Evolutionary conservation across 2,113 vertebrate genomes (phyloP).

Genomic region (Caretta caretta): DNA sequence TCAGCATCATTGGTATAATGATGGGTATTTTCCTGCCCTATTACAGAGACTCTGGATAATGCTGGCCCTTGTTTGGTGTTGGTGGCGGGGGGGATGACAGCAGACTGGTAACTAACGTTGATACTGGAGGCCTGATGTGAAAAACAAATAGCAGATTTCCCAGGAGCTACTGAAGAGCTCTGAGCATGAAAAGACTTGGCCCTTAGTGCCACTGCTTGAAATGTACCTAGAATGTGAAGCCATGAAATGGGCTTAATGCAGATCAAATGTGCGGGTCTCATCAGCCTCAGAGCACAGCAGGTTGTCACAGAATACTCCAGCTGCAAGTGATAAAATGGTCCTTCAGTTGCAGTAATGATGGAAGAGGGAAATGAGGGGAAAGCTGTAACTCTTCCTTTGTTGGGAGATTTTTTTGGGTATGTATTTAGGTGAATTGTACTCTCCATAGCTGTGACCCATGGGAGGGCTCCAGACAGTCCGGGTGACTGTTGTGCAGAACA

Average conservation of each 20-base stretch:
- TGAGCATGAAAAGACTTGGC: conserved; percentile 39
- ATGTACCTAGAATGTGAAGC: not conserved
- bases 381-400: conserved; percentile 30
- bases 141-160: conserved; percentile 22
- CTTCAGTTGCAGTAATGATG: conserved; percentile 17
- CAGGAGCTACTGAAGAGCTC: not conserved
- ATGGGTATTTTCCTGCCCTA: not conserved
- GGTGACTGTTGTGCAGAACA: not conserved
- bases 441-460: not conserved
- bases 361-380: conserved; percentile 15
- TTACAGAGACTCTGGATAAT: not conserved
- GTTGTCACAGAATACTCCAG: conserved; percentile 51
- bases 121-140: not conserved
- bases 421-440: conserved; percentile 32
- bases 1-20: not conserved
- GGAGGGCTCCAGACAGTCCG: not conserved
- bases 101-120: not conserved
- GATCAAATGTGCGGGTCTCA: conserved; percentile 49
- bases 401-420: not conserved
- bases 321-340: conserved; percentile 71
- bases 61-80: not conserved
- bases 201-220: not conserved
- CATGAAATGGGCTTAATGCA: conserved; percentile 17
- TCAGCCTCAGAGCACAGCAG: conserved; percentile 59
- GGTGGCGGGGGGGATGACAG: not conserved